A percentile compares a stretch with the other conserved stretches of the same genome.
Evolutionary conservation across 2,888 invertebrate species (phyloP).

Genomic region (Adelognathus sp.): DNA sequence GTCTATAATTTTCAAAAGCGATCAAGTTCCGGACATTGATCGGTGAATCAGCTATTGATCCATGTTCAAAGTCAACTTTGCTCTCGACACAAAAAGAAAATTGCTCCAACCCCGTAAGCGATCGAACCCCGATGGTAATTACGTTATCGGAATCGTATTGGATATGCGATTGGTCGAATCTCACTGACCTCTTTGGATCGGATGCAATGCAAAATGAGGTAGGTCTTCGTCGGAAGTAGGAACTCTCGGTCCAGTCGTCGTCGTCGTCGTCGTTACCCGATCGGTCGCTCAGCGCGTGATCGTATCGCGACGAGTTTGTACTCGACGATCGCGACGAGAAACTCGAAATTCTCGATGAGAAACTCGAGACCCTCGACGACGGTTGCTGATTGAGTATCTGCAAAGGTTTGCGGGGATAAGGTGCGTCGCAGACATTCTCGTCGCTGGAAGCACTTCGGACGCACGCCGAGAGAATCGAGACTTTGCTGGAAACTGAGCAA

Average conservation of each 20-base stretch:
- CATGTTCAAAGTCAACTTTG: not conserved
- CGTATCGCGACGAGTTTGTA: constrained; percentile 64
- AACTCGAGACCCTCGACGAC: constrained; percentile 74
- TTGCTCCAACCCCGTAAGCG: not conserved
- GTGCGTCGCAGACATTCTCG: constrained; percentile 92
- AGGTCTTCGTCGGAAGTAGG: constrained; percentile 91
- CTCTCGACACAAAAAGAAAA: not conserved
- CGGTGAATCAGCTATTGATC: not conserved
- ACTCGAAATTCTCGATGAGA: constrained; percentile 64
- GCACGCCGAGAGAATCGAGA: constrained; percentile 93
- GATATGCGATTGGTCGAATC: not conserved
- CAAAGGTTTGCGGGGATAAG: constrained; percentile 85
- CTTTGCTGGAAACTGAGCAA: constrained; percentile 83
- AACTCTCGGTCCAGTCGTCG: constrained; percentile 89
- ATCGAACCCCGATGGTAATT: not conserved
- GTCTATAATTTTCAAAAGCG: too few species aligned
- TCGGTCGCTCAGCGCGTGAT: constrained; percentile 60
- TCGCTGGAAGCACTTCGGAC: constrained; percentile 94
- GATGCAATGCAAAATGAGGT: constrained; percentile 88
- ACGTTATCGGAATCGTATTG: not conserved
- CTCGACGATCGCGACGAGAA: constrained; percentile 55
- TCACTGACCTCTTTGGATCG: constrained; percentile 85
- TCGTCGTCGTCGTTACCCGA: constrained; percentile 81
- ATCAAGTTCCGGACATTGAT: too few species aligned
- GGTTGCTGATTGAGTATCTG: constrained; percentile 77